Base-by-base conservation (phyloP, 2,888 invertebrate genomes). In the Xestobium rufovillosum region DNA sequence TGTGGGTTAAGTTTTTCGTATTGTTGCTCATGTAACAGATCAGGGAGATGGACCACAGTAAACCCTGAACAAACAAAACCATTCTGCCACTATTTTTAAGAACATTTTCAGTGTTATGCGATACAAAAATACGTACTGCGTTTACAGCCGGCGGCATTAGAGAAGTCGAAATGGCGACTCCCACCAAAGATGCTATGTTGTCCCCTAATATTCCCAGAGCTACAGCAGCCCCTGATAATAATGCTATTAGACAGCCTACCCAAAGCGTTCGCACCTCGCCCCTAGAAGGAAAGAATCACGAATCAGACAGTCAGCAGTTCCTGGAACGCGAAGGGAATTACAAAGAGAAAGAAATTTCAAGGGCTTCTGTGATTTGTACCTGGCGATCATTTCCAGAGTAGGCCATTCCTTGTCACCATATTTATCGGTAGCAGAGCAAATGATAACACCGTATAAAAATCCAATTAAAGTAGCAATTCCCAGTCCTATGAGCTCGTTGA, bases 151-250 rank as follows among this genome's bases (percentile, higher is more conserved):
- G 85, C 1, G 86, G 86, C 38, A 86, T 65, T 10, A 87, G 61
- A 0, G 86, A 84, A 0, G 84, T 84, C 0, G 86, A 86, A 50
- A 87, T 86, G 3, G 86, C 86, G 3, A 86, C 86, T 3, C 86
- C 86, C 0, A 85, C 84, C 4, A 86, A 64, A 0, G 84, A 84
- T 1, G 83, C 80, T 3, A 81, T 75, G 61, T 86, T 83, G 36
- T 83, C 83, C 19, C 84, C 83, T n/a, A 87, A 65, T 8, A 86
- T 73, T 2, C 83, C 81, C 31, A 86, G 65, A 1, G 85, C 83
- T 3, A 84, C 83, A 0, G 82, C 85, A 0, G 81, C 83, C 1
- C 86, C 86, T 1, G 83, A 83, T 0, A 84, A 78, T 15, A 85
- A 60, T 0, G 86, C 86, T n/a, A 84, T 76, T 19, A 84, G 65